These are phyloP conservation scores for Ptychoptera albimana DNA, from an alignment of 2,888 invertebrate genomes.

Conservation along the genomic window DNA sequence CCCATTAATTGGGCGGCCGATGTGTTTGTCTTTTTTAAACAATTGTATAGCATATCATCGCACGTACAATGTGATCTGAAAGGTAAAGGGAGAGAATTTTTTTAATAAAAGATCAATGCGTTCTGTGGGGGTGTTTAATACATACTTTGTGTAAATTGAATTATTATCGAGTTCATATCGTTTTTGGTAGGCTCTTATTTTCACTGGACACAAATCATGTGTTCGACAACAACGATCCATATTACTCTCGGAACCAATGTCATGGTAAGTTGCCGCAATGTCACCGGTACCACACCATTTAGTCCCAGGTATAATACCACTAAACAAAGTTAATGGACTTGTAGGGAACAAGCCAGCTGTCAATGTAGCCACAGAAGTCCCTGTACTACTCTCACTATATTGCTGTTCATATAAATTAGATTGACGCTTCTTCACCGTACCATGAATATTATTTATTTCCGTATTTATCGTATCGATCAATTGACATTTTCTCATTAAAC, in stretches of 20 bases:
- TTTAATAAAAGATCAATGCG: not conserved
- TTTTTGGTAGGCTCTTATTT: conserved; percentile 37
- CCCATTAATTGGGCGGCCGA: conserved; percentile 62
- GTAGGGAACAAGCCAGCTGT: conserved; percentile 36
- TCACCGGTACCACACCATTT: conserved; percentile 91
- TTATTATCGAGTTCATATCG: conserved; percentile 74
- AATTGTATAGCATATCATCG: conserved; percentile 67
- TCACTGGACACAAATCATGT: conserved; percentile 81
- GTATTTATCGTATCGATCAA: conserved; percentile 34
- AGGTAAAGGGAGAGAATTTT: too few species aligned
- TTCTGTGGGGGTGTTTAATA: not conserved
- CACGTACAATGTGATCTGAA: conserved; percentile 70
- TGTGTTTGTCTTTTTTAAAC: conserved; percentile 57
- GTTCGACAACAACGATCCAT: conserved; percentile 77
- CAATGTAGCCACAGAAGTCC: not conserved
- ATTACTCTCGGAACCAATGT: conserved; percentile 53
- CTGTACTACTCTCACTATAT: not conserved
- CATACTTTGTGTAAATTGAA: conserved; percentile 64
- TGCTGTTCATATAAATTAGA: conserved; percentile 4
- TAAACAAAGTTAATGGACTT: conserved; percentile 53
- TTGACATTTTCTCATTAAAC: conserved; percentile 66
- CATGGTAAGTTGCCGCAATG: conserved; percentile 67
- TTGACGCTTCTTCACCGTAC: not conserved
- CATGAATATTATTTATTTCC: conserved; percentile 4
- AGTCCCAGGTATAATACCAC: conserved; percentile 74